Percentiles rank a stretch among this genome's conserved stretches.
Evolutionary conservation across 53 echinoderm and acorn worm species (phyloP).

Genomic region (Crossaster papposus): DNA sequence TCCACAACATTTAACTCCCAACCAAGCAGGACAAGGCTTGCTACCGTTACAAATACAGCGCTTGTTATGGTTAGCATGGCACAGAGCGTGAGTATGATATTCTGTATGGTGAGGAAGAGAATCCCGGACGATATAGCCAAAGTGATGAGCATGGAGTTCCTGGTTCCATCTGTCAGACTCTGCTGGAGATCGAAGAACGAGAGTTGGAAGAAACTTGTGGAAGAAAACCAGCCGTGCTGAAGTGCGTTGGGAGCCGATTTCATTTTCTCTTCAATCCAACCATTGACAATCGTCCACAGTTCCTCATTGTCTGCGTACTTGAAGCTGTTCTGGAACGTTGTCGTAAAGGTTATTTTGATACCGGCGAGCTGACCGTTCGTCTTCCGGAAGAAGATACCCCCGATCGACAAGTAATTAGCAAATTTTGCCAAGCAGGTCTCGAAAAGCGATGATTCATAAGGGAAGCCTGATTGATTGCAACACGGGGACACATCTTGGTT

Average conservation of each 20-base stretch:
- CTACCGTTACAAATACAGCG: slow-evolving; percentile 62
- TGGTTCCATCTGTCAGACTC: slow-evolving; percentile 57
- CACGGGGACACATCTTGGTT: slow-evolving; percentile 48
- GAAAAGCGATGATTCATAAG: slow-evolving; percentile 34
- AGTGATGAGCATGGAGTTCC: slow-evolving; percentile 36
- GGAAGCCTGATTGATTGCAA: slow-evolving; percentile 46
- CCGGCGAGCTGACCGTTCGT: slow-evolving; percentile 9
- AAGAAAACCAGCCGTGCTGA: slow-evolving; percentile 44
- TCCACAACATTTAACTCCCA: slow-evolving; percentile 68
- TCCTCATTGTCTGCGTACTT: slow-evolving; percentile 29
- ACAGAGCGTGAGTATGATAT: slow-evolving; percentile 50
- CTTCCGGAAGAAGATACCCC: slow-evolving; percentile 1
- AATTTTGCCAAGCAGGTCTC: slow-evolving; percentile 32
- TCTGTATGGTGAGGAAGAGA: slow-evolving; percentile 46
- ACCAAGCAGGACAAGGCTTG: slow-evolving; percentile 60
- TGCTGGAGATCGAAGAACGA: slow-evolving; percentile 62
- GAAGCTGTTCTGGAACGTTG: neutral
- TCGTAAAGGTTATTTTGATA: slow-evolving; percentile 32
- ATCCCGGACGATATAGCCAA: slow-evolving; percentile 49
- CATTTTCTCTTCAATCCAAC: slow-evolving; percentile 64
- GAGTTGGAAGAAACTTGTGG: neutral
- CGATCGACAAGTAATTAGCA: neutral
- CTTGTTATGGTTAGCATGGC: slow-evolving; percentile 59
- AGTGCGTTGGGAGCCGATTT: slow-evolving; percentile 60
- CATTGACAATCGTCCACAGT: slow-evolving; percentile 50